A percentile compares a stretch with the other conserved stretches of the same genome.
These are phyloP conservation scores for Catostylus mosaicus DNA, from an alignment of 30 jellyfish, hydroid and myxozoan genomes.

Conservation along the genomic window DNA sequence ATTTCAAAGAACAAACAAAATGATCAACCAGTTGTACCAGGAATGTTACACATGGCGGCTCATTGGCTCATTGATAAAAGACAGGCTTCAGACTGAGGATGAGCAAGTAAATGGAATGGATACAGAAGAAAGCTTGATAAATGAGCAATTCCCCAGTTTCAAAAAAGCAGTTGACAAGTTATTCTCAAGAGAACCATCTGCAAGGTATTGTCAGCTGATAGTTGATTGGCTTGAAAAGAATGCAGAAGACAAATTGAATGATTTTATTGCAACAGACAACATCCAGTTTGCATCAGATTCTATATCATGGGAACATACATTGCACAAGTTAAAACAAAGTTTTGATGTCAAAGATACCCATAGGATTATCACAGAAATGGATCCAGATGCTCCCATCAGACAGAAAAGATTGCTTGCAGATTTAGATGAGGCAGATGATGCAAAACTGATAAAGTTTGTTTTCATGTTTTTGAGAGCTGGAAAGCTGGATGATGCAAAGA, in stretches of 20 bases:
- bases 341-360: conserved; percentile 5
- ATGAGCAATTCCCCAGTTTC: conserved; percentile 76
- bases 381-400: conserved; percentile 96
- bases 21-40: conserved; percentile 81
- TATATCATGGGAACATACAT: conserved; percentile 90
- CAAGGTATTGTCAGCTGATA: conserved; percentile 82
- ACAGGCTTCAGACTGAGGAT: conserved; percentile 41
- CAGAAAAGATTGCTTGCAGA: conserved; percentile 75
- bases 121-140: conserved; percentile 1
- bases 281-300: conserved; percentile 85
- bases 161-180: conserved; percentile 65
- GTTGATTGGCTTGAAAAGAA: conserved; percentile 96
- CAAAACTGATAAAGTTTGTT: conserved; percentile 58
- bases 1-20: conserved; percentile 48
- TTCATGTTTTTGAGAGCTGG: conserved; percentile 87
- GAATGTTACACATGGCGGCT: conserved; percentile 97
- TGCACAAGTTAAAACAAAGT: conserved; percentile 59
- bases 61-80: conserved; percentile 75
- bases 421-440: conserved; percentile 82
- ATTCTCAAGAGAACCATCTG: conserved; percentile 81
- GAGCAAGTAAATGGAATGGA: conserved; percentile 23
- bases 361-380: conserved; percentile 82
- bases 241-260: conserved; percentile 83
- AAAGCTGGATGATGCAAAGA: conserved; percentile 87
- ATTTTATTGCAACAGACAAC: conserved; percentile 59